Conservation (phyloP, 2,113 vertebrate species). For the Mesitornis unicolor region DNA sequence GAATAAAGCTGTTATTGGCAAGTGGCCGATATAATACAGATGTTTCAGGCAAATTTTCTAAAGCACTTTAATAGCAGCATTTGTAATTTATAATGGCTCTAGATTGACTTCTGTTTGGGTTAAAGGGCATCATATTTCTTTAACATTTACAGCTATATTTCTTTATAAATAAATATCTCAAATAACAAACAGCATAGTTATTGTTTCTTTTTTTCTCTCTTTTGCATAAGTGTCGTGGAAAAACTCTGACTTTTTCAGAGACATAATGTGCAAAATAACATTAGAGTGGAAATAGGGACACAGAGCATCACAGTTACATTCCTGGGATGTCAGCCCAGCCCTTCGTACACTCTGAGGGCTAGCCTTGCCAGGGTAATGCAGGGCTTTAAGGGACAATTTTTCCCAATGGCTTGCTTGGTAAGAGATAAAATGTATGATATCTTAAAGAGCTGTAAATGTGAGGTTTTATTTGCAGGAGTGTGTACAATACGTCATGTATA, state of each 20-base stretch:
- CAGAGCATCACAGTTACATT: constrained; percentile 74
- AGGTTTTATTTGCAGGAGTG: constrained; percentile 37
- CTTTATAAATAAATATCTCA: constrained; percentile 80
- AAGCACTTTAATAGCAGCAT: constrained; percentile 85
- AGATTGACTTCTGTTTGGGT: constrained; percentile 71
- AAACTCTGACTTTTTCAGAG: constrained; percentile 75
- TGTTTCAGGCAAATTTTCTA: constrained; percentile 81
- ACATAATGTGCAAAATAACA: constrained; percentile 76
- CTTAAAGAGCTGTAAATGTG: constrained; percentile 62
- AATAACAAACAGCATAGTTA: constrained; percentile 77
- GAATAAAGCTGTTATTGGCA: constrained; percentile 82
- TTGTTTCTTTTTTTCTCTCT: constrained; percentile 67
- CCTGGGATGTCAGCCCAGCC: constrained; percentile 63
- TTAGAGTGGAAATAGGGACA: constrained; percentile 73
- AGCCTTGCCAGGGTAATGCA: constrained; percentile 48
- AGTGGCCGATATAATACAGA: constrained; percentile 76
- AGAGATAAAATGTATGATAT: constrained; percentile 21
- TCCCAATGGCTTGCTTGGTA: constrained; percentile 62
- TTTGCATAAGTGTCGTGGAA: constrained; percentile 79
- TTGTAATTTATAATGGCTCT: constrained; percentile 78
- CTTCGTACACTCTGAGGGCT: constrained; percentile 37
- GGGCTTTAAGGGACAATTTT: constrained; percentile 28
- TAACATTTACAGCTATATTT: constrained; percentile 79
- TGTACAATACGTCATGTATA: constrained; percentile 57
- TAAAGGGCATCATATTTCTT: constrained; percentile 73